These are phyloP conservation scores for Venusia cambrica DNA, from an alignment of 2,888 invertebrate species.

Conservation along the genomic window DNA sequence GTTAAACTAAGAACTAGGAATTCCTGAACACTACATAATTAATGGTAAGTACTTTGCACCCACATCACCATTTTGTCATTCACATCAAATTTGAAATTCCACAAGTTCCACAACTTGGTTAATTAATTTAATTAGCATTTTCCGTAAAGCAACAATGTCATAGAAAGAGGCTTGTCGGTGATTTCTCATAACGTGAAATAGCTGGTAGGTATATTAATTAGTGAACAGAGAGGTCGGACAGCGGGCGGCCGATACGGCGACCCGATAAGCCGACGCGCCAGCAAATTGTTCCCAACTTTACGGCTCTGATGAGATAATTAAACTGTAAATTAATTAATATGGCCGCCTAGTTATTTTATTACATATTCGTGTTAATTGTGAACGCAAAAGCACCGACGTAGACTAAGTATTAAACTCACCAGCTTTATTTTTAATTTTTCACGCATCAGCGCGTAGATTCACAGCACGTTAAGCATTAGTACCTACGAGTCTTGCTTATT, in stretches of 20 bases:
- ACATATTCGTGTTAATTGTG: constrained; percentile 57
- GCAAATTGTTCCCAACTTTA: constrained; percentile 62
- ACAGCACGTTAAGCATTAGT: constrained; percentile 29
- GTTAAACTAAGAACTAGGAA: too few relatives aligned
- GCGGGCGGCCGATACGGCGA: constrained; percentile 58
- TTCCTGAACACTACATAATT: too few relatives aligned
- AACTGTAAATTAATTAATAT: constrained; percentile 74
- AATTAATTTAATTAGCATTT: constrained; percentile 34
- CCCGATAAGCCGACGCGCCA: constrained; percentile 57
- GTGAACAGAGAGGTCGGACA: constrained; percentile 36
- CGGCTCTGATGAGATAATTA: constrained; percentile 74
- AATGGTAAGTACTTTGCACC: constrained; percentile 3
- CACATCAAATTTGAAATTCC: constrained; percentile 22
- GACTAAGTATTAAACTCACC: constrained; percentile 18
- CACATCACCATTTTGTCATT: constrained; percentile 20
- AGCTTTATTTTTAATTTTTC: constrained; percentile 24
- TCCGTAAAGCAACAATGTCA: constrained; percentile 36
- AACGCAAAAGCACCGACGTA: constrained; percentile 54
- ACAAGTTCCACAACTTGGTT: constrained; percentile 13
- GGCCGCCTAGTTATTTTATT: constrained; percentile 62
- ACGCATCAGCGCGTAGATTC: constrained; percentile 28
- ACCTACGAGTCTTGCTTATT: too few relatives aligned
- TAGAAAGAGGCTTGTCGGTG: constrained; percentile 47
- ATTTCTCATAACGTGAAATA: constrained; percentile 60
- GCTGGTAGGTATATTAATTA: constrained; percentile 45